Base-by-base conservation (phyloP, 2,113 vertebrate genomes). In the Heterocephalus glaber region DNA sequence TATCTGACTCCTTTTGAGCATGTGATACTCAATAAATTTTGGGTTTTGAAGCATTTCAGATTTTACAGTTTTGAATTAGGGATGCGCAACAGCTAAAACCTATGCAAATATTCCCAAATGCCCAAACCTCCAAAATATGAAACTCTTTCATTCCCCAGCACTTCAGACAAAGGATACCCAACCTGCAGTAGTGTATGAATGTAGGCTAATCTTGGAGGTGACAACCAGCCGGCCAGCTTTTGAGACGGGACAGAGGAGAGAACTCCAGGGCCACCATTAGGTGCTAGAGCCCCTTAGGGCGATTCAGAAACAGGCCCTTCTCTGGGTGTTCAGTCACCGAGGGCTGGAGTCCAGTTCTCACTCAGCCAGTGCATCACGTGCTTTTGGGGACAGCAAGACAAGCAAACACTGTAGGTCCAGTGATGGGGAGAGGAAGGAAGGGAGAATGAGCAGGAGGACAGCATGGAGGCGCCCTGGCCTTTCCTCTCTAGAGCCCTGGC, bases 261-360 rank as follows among this genome's bases (percentile, higher is more conserved):
- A 8, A n/a, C 35, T 90, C 60, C 33, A 83, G 80, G 19, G 82
- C 58, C 92, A 86, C 49, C 0, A 3, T 49, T 28, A 19, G 60
- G 58, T 17, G 22, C 7, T 1, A 5, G 1, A 19, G 58, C 54
- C 0, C 0, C 28, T 58, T 16, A 16, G 28, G 49, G 41, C 0
- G 3, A 44, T 80, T 84, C 20, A 85, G 86, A 44, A 47, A 47
- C 16, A 54, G 49, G 49, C 41, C 44, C 54, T 35, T 54, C 60
- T 81, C n/a, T 30, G 44, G 63, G 86, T 49, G 11, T 33, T 66
- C 14, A 38, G 85, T 10, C 63, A 33, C 0, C 0, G 5, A 56
- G 60, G 74, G 22, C 66, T 61, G 49, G 35, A 44, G 54, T 35
- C 24, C 47, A 22, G 24, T 30, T n/a, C 68, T 30, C 44, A 7